Evolutionary conservation across 2,113 vertebrate genomes (phyloP).

Genomic region (Butorides virescens): DNA sequence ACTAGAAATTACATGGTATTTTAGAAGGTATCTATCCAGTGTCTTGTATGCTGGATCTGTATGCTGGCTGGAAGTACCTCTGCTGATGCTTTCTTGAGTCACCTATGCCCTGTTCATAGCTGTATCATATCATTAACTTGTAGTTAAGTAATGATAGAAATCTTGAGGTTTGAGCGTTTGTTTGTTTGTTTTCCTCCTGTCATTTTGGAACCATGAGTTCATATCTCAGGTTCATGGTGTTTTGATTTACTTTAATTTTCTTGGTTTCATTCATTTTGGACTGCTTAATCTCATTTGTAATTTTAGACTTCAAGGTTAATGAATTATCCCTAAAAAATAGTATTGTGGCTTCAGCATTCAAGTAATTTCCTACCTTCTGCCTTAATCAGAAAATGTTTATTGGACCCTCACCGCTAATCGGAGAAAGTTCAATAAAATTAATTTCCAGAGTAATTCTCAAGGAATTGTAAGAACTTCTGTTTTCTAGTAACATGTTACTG

Average conservation of each 20-base stretch:
- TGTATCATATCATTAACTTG: background rate
- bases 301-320: background rate
- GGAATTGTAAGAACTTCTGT: background rate
- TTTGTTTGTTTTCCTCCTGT: background rate
- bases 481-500: background rate
- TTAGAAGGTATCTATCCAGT: background rate
- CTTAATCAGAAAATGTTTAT: slow-evolving; percentile 5
- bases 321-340: background rate
- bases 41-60: background rate
- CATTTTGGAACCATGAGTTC: background rate
- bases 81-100: background rate
- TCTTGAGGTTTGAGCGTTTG: background rate
- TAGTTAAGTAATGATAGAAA: background rate
- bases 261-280: background rate
- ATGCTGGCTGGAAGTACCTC: background rate
- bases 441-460: background rate
- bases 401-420: background rate
- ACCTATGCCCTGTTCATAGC: background rate
- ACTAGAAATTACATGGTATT: background rate
- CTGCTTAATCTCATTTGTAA: background rate
- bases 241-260: background rate
- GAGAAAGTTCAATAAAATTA: slow-evolving; percentile 1
- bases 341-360: background rate
- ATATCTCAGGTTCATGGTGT: background rate
- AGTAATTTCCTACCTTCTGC: background rate